phyloP scores from a whole-genome alignment of 2,888 invertebrate species.

The Melitaea athalia region DNA sequence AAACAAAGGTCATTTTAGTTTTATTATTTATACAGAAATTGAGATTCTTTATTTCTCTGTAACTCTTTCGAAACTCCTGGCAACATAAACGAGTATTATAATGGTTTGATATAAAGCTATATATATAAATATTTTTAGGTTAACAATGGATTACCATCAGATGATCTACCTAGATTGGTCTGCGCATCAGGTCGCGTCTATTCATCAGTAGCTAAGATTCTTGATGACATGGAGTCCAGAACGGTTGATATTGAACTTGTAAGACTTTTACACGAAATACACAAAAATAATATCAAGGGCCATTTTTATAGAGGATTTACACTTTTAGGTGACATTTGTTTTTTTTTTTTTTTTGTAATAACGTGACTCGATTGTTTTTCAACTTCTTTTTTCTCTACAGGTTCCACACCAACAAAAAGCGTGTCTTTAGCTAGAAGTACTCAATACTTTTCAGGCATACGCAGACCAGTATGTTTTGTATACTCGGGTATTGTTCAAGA shows the following conservation, averaged over 20 bases:
- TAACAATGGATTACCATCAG: slow-evolving; percentile 83
- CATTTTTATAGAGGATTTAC: slow-evolving; percentile 90
- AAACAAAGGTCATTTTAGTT: no score
- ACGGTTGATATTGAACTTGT: slow-evolving; percentile 84
- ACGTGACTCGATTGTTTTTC: not conserved
- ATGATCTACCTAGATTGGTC: slow-evolving; percentile 87
- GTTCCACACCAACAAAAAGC: slow-evolving; percentile 5
- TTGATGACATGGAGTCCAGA: slow-evolving; percentile 84
- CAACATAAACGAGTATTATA: no score
- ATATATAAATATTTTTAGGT: slow-evolving; percentile 57
- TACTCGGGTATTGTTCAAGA: slow-evolving; percentile 86
- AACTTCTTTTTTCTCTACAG: not conserved
- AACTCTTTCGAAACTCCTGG: no score
- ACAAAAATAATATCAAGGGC: slow-evolving; percentile 80
- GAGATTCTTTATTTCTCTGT: no score
- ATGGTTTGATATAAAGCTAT: no score
- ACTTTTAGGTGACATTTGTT: slow-evolving; percentile 67
- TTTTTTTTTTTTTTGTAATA: not conserved
- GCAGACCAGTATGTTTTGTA: slow-evolving; percentile 82
- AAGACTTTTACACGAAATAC: slow-evolving; percentile 83
- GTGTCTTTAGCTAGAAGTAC: not conserved
- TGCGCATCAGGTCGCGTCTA: slow-evolving; percentile 91
- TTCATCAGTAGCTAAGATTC: slow-evolving; percentile 85
- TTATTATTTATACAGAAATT: no score
- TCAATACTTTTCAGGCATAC: not conserved